Conservation (phyloP, 2,797 vertebrate species). For the Enteromius treurensis region DNA sequence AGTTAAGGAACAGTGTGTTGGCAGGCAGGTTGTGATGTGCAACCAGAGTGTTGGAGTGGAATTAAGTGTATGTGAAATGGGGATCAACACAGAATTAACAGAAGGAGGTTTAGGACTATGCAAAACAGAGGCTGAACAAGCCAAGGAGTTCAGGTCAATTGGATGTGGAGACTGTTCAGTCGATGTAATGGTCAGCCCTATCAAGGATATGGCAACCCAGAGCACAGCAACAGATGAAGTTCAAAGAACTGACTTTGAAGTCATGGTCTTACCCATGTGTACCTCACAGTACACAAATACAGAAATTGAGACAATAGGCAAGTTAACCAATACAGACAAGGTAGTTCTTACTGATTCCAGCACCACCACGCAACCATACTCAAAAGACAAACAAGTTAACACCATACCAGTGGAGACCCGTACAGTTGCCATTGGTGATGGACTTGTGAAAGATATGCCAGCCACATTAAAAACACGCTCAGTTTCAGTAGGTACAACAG, state of each 20-base stretch:
- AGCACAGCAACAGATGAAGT: constrained; percentile 77
- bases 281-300: constrained; percentile 83
- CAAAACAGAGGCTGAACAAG: constrained; percentile 52
- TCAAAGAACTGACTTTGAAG: constrained; percentile 72
- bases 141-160: constrained; percentile 76
- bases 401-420: constrained; percentile 79
- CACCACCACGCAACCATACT: constrained; percentile 78
- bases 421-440: constrained; percentile 88
- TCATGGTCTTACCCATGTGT: constrained; percentile 81
- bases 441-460: constrained; percentile 86
- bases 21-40: constrained; percentile 68
- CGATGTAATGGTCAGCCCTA: constrained; percentile 74
- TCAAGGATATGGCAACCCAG: constrained; percentile 74
- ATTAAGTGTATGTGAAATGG: constrained; percentile 74
- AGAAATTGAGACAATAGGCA: constrained; percentile 69
- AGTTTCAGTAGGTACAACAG: constrained; percentile 86
- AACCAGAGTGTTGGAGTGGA: constrained; percentile 79
- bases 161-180: constrained; percentile 90
- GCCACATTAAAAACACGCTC: constrained; percentile 82
- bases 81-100: constrained; percentile 82
- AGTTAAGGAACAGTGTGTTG: constrained; percentile 75
- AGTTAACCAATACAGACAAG: constrained; percentile 81
- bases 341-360: constrained; percentile 74
- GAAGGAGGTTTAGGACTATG: constrained; percentile 60
- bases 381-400: constrained; percentile 85